Evolutionary conservation across 2,888 invertebrate genomes (phyloP), one percentile per base, ranked within the genome.

Genomic region (Laspeyria flexula): DNA sequence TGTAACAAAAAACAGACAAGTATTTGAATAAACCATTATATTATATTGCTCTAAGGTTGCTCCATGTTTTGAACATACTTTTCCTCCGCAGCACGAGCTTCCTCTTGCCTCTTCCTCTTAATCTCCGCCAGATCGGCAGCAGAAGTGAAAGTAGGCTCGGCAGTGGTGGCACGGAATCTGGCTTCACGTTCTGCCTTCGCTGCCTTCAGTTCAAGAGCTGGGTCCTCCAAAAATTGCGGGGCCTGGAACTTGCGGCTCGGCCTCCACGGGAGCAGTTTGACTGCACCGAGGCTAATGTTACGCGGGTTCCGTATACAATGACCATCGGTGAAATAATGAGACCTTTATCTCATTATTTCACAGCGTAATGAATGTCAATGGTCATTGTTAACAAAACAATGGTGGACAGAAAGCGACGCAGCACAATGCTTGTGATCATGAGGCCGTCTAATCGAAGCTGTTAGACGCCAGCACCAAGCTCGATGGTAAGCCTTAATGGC

Each of bases 231-330:
- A 44, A 84, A 82, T 71, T 91, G 85, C 47, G 93, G 93, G 55
- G 90, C 90, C 81, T 94, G 93, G 88, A 96, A 96, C 83, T 94
- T 95, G 81, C 95, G 93, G 77, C 95, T 94, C 73, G 95, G 94
- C 77, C 95, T 94, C 83, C 93, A 92, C 65, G 95, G 94, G 63
- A 95, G 93, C 90, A 95, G 93, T 76, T 94, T 93, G 67, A 93
- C 93, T 93, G 93, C 85, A 86, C 85, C 88, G 77, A 82, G 86
- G 86, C 86, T 83, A 79, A 83, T 60, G 79, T 86, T 86, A 85
- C 71, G 69, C 73, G 75, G 55, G 68, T 75, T 70, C 78, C 62
- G 43, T 56, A 48, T 60, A 62, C 67, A 75, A 76, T 71, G 77
- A 81, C 81, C 83, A 84, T 78, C 71, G 75, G 66, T 74, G 79